phyloP scores from a whole-genome alignment of 2,888 invertebrate species.

The Callinectes sapidus region DNA sequence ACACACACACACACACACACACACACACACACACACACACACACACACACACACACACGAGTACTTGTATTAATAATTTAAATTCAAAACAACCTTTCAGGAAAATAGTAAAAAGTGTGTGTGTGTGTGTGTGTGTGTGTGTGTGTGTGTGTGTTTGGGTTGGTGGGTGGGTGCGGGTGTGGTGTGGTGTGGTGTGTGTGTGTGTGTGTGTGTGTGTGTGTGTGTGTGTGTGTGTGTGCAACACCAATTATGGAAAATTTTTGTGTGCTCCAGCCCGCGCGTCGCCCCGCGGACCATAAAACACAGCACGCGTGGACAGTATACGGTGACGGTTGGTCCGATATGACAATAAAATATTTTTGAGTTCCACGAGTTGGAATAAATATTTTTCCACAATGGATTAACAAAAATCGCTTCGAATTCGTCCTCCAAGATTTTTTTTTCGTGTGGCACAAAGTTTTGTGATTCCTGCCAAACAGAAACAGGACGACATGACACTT shows the following conservation, averaged over 20 bases:
- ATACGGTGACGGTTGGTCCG: neutral
- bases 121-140: slow-evolving; percentile 41
- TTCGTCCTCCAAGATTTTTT: slow-evolving; percentile 34
- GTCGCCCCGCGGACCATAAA: neutral
- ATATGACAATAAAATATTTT: slow-evolving; percentile 19
- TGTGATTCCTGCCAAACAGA: slow-evolving; percentile 3
- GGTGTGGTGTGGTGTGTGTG: slow-evolving; percentile 42
- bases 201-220: slow-evolving; percentile 5
- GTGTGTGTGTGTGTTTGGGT: slow-evolving; percentile 1
- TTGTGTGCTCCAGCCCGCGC: slow-evolving; percentile 17
- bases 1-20: neutral
- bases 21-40: neutral
- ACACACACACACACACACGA: neutral
- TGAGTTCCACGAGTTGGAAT: slow-evolving; percentile 12
- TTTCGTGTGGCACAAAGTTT: slow-evolving; percentile 4
- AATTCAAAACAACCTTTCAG: neutral
- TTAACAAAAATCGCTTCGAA: slow-evolving; percentile 32
- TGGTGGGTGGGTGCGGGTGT: slow-evolving; percentile 29
- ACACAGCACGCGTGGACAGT: slow-evolving; percentile 2
- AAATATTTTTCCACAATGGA: slow-evolving; percentile 33
- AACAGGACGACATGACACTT: neutral
- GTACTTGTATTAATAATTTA: neutral
- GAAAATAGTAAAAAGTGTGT: slow-evolving; percentile 27
- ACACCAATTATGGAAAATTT: neutral
- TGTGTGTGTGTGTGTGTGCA: slow-evolving; percentile 33